phyloP scores from a whole-genome alignment of 1,140 invertebrate species.

The Cyclina sinensis region DNA sequence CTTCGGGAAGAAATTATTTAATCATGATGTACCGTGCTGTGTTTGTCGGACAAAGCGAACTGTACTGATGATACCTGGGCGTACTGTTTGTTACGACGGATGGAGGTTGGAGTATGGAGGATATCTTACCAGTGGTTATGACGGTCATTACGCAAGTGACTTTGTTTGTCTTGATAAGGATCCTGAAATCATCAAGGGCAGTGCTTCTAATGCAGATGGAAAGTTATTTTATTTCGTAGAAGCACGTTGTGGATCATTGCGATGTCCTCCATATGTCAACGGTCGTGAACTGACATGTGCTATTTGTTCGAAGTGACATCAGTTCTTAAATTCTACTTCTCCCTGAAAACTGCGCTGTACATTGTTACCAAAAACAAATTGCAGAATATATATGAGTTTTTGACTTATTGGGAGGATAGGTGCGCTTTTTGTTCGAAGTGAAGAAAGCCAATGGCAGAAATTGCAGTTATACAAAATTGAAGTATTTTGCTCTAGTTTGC shows the following conservation, averaged over 20 bases:
- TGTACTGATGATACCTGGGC: conserved; percentile 67
- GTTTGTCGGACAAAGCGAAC: conserved; percentile 57
- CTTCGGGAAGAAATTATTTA: background rate
- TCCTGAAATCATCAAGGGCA: conserved; percentile 43
- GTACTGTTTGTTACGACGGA: conserved; percentile 42
- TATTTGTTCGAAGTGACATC: conserved; percentile 75
- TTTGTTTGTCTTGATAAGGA: conserved; percentile 69
- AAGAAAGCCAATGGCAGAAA: too few relatives aligned
- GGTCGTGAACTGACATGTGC: conserved; percentile 70
- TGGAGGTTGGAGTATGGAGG: conserved; percentile 70
- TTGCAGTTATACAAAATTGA: too few relatives aligned
- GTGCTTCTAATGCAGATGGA: conserved; percentile 44
- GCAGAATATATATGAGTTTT: too few relatives aligned
- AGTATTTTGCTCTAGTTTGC: too few relatives aligned
- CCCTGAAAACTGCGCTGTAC: too few relatives aligned
- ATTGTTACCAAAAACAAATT: too few relatives aligned
- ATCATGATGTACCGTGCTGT: conserved; percentile 65
- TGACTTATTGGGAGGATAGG: too few relatives aligned
- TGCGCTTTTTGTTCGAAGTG: too few relatives aligned
- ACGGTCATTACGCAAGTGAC: conserved; percentile 6
- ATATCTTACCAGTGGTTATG: conserved; percentile 62
- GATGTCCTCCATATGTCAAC: conserved; percentile 69
- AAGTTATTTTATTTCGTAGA: conserved; percentile 66
- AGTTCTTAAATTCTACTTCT: too few relatives aligned
- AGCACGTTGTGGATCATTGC: conserved; percentile 63